Evolutionary conservation across 2,888 invertebrate genomes (phyloP), one percentile per base, ranked within the genome.

Genomic region (Sturmia bella): DNA sequence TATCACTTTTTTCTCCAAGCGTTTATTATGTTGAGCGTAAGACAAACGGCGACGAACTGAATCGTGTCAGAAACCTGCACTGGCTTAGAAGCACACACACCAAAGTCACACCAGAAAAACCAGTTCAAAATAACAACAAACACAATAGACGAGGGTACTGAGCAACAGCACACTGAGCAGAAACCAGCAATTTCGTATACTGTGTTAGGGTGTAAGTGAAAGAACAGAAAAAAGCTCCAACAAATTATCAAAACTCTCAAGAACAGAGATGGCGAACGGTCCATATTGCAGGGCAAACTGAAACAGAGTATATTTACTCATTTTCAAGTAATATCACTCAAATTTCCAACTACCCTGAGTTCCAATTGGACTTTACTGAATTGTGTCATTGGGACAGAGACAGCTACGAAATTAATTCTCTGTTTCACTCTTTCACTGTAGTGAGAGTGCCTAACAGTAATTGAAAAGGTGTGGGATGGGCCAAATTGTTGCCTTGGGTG

Each of bases 41-140:
- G 90, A 89, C 91, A 89, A 90, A 89, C 91, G 90, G 89, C 89
- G 89, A 88, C 87, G 88, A 90, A 91, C 91, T 91, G 90, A 91
- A 90, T 88, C 86, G 84, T 86, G 82, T 85, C 86, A 86, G 87
- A 89, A 87, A 85, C 86, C 86, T 84, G 84, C 85, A 84, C 77
- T 66, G 84, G 84, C 87, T 86, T 85, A 83, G 85, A 85, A 86
- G 86, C 85, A 79, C 83, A 80, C 77, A 73, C 79, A 85, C 63
- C 57, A 83, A 73, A 78, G 78, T 43, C 76, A 68, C 80, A 68
- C 79, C 73, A 82, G 85, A 85, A 84, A 87, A 82, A 82, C 82
- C 78, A 54, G 82, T 27, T 5, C 3, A 5, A 1, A 52, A 5
- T 3, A 27, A 21, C 27, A 39, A 45, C 57, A 32, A 12, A 0